Evolutionary conservation across 1,140 invertebrate genomes (phyloP).

Genomic region (Drosophila oshimai): DNA sequence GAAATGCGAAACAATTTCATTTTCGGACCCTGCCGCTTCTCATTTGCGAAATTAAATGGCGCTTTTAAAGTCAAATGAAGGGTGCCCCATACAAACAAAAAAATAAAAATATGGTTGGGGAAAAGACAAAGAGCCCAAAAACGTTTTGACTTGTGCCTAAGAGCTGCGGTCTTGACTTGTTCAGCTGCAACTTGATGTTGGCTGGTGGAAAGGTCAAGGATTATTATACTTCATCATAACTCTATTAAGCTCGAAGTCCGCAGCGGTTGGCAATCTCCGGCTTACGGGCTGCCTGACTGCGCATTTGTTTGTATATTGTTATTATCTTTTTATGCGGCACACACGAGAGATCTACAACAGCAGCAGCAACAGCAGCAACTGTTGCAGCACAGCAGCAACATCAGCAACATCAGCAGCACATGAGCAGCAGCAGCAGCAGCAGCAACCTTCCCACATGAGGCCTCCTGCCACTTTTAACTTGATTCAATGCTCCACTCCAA

Average conservation of each 20-base stretch:
- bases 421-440: neutral
- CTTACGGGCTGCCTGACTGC: constrained; percentile 37
- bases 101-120: constrained; percentile 3
- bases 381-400: constrained; percentile 11
- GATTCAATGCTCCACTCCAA: constrained; percentile 18
- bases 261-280: constrained; percentile 29
- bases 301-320: constrained; percentile 72
- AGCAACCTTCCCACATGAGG: neutral
- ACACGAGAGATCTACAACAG: constrained; percentile 49
- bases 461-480: constrained; percentile 11
- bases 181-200: constrained; percentile 53
- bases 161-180: constrained; percentile 31
- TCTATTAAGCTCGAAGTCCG: constrained; percentile 64
- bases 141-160: constrained; percentile 54
- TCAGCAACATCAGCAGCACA: constrained; percentile 6
- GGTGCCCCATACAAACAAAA: constrained; percentile 18
- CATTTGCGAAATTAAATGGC: constrained; percentile 47
- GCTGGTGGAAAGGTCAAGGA: constrained; percentile 74
- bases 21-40: constrained; percentile 1
- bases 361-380: neutral
- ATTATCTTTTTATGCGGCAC: constrained; percentile 63
- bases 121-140: constrained; percentile 34
- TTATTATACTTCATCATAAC: constrained; percentile 79
- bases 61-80: constrained; percentile 55
- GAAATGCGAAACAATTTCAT: constrained; percentile 30